Conservation (phyloP, 2,113 vertebrate genomes). For the Sturnus vulgaris region DNA sequence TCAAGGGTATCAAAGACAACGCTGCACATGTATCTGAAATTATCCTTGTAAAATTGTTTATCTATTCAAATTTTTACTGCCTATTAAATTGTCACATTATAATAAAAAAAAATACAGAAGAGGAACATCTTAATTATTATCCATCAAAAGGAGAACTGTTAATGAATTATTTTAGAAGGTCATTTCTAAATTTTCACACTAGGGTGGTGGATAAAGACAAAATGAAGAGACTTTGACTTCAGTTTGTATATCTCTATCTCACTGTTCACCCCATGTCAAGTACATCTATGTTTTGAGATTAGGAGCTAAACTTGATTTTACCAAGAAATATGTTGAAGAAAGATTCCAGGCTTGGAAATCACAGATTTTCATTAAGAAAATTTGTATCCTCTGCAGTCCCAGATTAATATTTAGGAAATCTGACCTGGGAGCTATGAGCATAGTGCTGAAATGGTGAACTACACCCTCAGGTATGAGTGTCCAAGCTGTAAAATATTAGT, state of each 20-base stretch:
- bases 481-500: background rate
- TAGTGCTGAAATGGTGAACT: background rate
- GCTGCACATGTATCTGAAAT: background rate
- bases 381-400: background rate
- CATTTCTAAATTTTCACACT: background rate
- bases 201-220: background rate
- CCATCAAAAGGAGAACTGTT: background rate
- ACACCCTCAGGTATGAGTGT: background rate
- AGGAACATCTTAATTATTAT: background rate
- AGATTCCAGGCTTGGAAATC: background rate
- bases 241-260: background rate
- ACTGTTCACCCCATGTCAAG: rapidly evolving
- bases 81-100: slow-evolving; percentile 7
- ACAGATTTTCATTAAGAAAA: background rate
- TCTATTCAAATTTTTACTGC: background rate
- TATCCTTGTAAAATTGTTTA: background rate
- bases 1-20: background rate
- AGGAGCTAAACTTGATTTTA: background rate
- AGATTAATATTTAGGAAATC: background rate
- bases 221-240: background rate
- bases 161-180: background rate
- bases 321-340: background rate
- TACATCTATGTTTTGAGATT: background rate
- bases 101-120: background rate
- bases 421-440: background rate